Conservation (phyloP, 2,888 invertebrate genomes). For the Balanococcus diminutus region DNA sequence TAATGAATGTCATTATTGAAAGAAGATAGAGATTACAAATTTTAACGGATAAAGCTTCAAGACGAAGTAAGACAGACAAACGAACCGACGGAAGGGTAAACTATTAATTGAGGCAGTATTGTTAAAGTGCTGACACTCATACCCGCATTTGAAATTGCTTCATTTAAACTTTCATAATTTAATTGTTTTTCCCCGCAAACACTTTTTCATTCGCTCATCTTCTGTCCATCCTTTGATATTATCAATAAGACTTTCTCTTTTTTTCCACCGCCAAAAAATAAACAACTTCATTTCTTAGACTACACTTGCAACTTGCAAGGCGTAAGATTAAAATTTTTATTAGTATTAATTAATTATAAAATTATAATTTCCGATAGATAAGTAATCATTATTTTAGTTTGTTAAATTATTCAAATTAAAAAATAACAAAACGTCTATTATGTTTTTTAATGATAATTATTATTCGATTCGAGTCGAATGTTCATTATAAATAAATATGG, state of each 20-base stretch:
- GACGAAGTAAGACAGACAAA: background rate
- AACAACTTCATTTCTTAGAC: background rate
- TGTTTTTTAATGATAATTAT: background rate
- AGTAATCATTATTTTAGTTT: conserved; percentile 24
- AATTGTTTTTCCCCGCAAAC: conserved; percentile 48
- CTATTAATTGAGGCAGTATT: conserved; percentile 51
- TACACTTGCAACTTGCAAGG: background rate
- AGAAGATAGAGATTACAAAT: conserved; percentile 35
- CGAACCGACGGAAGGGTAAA: conserved; percentile 20
- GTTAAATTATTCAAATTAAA: background rate
- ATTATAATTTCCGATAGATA: background rate
- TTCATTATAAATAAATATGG: background rate
- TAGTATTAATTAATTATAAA: background rate
- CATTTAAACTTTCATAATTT: conserved; percentile 55
- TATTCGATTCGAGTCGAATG: background rate
- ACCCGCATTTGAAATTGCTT: conserved; percentile 54
- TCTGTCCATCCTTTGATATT: background rate
- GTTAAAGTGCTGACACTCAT: conserved; percentile 55
- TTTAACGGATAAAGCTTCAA: background rate
- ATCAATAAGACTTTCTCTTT: background rate
- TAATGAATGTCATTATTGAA: conserved; percentile 54
- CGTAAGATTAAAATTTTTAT: background rate
- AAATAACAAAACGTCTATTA: background rate
- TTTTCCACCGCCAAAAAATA: background rate
- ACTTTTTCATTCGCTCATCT: background rate